Percentiles rank a stretch among this genome's conserved stretches.
phyloP scores from a whole-genome alignment of 2,113 vertebrate species.

The Chlorocebus sabaeus region DNA sequence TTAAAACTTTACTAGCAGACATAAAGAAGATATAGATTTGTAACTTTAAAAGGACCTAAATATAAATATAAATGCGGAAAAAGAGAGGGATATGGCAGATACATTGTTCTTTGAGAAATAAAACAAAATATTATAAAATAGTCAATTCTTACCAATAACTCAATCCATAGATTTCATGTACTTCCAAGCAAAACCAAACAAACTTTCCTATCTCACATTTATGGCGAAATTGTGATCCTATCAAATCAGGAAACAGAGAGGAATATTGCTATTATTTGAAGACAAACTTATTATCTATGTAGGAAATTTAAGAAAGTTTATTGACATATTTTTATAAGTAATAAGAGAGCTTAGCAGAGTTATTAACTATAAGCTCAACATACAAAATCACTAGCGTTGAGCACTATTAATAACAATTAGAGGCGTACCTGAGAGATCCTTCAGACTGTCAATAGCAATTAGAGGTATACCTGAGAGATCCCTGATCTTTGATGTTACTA shows the following conservation, averaged over 20 bases:
- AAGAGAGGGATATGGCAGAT: no score
- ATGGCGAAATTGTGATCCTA: neutral
- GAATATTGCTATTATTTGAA: neutral
- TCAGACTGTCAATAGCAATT: no score
- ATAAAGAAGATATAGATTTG: neutral
- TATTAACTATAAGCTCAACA: no score
- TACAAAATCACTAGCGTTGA: neutral
- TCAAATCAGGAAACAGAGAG: neutral
- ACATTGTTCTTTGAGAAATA: neutral
- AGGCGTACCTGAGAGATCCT: no score
- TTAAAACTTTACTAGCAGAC: neutral
- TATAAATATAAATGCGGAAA: neutral
- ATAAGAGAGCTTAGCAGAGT: neutral
- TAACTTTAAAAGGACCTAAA: neutral
- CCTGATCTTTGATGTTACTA: no score
- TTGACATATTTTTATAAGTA: no score
- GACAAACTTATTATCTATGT: no score
- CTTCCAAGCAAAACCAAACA: neutral
- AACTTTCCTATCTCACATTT: neutral
- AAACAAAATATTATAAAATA: no score
- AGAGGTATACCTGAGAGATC: no score
- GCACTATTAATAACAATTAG: neutral
- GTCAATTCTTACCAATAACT: neutral
- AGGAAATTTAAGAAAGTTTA: no score
- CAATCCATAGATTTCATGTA: neutral